Base-by-base conservation (phyloP, 2,797 vertebrate genomes). In the Oreochromis grahami region DNA sequence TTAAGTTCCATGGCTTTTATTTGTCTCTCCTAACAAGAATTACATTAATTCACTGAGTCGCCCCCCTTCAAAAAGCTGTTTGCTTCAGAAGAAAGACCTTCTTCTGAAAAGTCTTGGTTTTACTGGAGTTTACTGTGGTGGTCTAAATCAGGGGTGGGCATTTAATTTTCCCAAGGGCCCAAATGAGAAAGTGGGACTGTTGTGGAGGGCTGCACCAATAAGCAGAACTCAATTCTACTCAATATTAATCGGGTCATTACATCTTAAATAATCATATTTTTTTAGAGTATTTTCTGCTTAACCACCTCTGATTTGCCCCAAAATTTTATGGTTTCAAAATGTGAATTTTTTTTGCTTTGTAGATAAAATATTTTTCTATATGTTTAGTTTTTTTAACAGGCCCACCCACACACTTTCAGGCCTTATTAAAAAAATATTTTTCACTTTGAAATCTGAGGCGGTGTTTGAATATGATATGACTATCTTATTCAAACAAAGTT, bases 281-380 rank as follows among this genome's bases (percentile, higher is more conserved):
- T 65, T 38, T 38, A 38, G 11, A 38, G 60, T 38, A 65, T 43
- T 63, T 68, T 68, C 38, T 68, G 38, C 63, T 43, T 41, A 68
- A 41, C 63, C 21, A 43, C 3, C 63, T 68, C 3, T 43, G 21
- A 68, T 43, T 68, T 68, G 3, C 38, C n/a, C 0, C 2, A 6
- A 41, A 41, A 1, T 15, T 0, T 1, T 68, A 15, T 24, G n/a
- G 1, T 41, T 68, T 68, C n/a, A 68, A 7, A 36, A 0, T 36
- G 3, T 63, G 10, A 12, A 3, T 7, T 7, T 19, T 60, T 60
- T 63, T 63, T n/a, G 58, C 32, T n/a, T 63, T 12, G 2, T 63
- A 36, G 36, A 7, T 36, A n/a, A 63, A 63, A 63, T 63, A 63
- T 36, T n/a, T 34, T 63, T 63, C 1, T 36, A 36, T 7, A 63